Percentiles rank a stretch among this genome's conserved stretches.
These are phyloP conservation scores for Oceanodroma leucorhoa DNA, from an alignment of 2,797 vertebrate genomes.

Conservation along the genomic window DNA sequence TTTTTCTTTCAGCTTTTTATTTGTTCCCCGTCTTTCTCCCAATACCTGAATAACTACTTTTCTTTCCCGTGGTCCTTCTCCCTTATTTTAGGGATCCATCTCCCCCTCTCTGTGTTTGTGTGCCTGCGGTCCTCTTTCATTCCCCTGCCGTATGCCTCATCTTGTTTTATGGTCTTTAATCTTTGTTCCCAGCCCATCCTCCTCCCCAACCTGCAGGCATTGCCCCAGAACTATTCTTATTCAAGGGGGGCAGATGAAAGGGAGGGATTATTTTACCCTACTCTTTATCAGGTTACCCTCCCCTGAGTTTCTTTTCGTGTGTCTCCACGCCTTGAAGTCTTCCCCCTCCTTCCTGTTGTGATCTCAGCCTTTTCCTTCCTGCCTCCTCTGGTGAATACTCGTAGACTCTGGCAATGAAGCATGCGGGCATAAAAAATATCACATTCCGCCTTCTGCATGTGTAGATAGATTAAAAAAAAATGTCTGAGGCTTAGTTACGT, in stretches of 20 bases:
- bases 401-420: not conserved
- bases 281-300: not conserved
- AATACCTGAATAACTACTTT: not conserved
- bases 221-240: not conserved
- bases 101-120: not conserved
- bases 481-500: not conserved
- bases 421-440: not conserved
- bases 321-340: not conserved
- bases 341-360: conserved; percentile 44
- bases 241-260: not conserved
- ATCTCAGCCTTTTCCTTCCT: conserved; percentile 57
- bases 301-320: not conserved
- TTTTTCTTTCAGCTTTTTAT: not conserved
- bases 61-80: not conserved
- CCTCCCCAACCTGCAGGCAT: not conserved
- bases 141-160: not conserved
- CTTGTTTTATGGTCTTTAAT: not conserved
- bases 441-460: not conserved
- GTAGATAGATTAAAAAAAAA: not conserved
- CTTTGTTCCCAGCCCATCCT: not conserved
- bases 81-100: not conserved
- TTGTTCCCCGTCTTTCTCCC: not conserved
- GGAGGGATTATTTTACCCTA: not conserved
- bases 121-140: not conserved
- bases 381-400: not conserved